These are phyloP conservation scores for Sphyrna mokarran DNA, from an alignment of 2,113 vertebrate genomes.

Conservation along the genomic window DNA sequence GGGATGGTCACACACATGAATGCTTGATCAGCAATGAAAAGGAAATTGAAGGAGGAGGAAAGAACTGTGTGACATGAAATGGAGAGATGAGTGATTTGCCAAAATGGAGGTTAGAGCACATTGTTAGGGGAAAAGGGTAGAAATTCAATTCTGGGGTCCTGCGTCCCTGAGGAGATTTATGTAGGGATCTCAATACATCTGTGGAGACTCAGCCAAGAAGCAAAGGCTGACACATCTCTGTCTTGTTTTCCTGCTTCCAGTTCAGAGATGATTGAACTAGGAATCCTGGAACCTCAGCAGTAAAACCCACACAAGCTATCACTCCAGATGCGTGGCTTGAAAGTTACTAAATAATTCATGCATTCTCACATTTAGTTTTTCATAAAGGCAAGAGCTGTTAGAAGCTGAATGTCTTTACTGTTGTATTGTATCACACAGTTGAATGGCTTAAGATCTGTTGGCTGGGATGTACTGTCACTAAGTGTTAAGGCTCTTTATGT, in stretches of 20 bases:
- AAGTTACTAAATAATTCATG: slow-evolving; percentile 8
- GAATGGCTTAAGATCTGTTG: slow-evolving; percentile 18
- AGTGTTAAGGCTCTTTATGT: slow-evolving; percentile 25
- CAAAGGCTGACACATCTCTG: not conserved
- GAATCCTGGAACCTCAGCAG: not conserved
- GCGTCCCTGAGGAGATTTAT: not conserved
- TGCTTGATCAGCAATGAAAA: not conserved
- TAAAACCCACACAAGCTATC: not conserved
- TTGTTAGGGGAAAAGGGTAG: not conserved
- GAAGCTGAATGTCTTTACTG: slow-evolving; percentile 26
- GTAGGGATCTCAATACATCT: not conserved
- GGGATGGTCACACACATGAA: not conserved
- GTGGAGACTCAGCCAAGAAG: not conserved
- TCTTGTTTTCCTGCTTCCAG: not conserved
- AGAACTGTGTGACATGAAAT: not conserved
- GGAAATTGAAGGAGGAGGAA: not conserved
- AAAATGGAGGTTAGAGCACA: not conserved
- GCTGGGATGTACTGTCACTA: not conserved
- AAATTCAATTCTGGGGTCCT: not conserved
- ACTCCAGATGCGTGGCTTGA: not conserved
- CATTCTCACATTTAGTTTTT: slow-evolving; percentile 20
- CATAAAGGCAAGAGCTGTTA: slow-evolving; percentile 28
- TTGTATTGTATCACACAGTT: slow-evolving; percentile 16
- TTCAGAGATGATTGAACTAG: not conserved
- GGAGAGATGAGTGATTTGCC: not conserved